These are phyloP conservation scores for Rhabditoides inermis DNA, from an alignment of 2,888 invertebrate genomes.

Conservation along the genomic window DNA sequence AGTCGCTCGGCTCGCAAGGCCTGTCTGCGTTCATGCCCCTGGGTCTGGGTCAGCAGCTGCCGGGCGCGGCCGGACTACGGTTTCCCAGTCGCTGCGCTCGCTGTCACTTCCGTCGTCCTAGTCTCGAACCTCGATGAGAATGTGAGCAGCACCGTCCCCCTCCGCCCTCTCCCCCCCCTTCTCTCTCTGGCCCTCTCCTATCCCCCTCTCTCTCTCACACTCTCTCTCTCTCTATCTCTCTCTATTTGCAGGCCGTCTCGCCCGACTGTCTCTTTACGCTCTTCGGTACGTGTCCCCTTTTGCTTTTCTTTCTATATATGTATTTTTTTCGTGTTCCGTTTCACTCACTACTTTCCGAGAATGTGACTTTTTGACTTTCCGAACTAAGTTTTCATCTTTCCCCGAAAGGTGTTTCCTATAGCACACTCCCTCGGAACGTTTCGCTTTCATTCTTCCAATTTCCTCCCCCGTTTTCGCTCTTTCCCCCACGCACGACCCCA, in stretches of 20 bases:
- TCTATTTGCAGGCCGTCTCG: conserved; percentile 87
- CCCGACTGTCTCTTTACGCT: conserved; percentile 99
- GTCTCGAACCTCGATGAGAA: conserved; percentile 58
- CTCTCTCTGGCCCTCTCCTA: conserved; percentile 13
- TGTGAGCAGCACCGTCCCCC: conserved; percentile 41
- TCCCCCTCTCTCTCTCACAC: conserved; percentile 4
- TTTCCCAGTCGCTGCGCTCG: conserved; percentile 18
- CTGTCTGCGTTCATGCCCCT: conserved; percentile 20
- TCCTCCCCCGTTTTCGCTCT: not conserved
- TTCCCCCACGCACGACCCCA: not conserved
- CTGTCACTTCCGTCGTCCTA: conserved; percentile 53
- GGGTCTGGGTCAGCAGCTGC: too few relatives aligned
- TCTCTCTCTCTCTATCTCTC: conserved; percentile 2
- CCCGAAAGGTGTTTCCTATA: too few relatives aligned
- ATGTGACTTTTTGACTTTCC: too few relatives aligned
- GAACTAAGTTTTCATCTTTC: too few relatives aligned
- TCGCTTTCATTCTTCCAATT: not conserved
- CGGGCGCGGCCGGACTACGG: too few relatives aligned
- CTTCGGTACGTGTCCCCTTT: conserved; percentile 89
- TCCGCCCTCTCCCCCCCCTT: conserved; percentile 13
- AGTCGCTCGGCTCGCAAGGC: too few relatives aligned
- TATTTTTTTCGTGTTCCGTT: too few relatives aligned
- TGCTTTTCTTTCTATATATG: too few relatives aligned
- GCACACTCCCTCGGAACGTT: too few relatives aligned
- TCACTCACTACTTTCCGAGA: too few relatives aligned